Percentiles rank a stretch among this genome's conserved stretches.
Evolutionary conservation across 2,113 vertebrate species (phyloP).

Genomic region (Nyctibius bracteatus): DNA sequence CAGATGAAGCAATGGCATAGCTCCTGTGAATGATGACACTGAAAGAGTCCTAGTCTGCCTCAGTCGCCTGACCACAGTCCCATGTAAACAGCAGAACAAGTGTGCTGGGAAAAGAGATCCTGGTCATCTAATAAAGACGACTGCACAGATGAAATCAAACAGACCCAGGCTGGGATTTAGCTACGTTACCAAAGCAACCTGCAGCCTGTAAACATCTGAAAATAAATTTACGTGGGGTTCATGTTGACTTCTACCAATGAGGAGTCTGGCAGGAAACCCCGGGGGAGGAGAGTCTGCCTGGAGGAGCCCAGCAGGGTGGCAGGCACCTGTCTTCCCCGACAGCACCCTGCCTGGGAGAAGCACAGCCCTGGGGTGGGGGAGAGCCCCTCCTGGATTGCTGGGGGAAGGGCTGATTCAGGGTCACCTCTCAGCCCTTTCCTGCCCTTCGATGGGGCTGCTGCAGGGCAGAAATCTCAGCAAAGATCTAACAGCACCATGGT

Average conservation of each 20-base stretch:
- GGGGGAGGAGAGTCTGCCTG: background rate
- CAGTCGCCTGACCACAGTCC: background rate
- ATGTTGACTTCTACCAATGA: background rate
- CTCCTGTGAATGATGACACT: background rate
- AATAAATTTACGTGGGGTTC: background rate
- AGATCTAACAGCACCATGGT: background rate
- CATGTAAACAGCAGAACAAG: background rate
- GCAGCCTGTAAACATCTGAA: background rate
- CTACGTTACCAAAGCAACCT: background rate
- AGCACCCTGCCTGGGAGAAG: background rate
- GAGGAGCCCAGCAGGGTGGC: background rate
- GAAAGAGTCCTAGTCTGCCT: background rate
- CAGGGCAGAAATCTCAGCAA: background rate
- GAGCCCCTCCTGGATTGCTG: background rate
- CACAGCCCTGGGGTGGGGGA: fast-evolving
- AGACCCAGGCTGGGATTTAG: background rate
- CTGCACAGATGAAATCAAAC: background rate
- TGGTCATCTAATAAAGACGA: background rate
- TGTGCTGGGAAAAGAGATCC: background rate
- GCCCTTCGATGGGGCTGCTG: fast-evolving
- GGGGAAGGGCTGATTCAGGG: background rate
- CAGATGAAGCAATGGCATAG: background rate
- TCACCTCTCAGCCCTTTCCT: background rate
- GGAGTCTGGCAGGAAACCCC: background rate
- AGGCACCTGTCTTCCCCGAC: background rate